Conservation (phyloP, 92 coral and sea anemone species). For the Siderastrea siderea region DNA sequence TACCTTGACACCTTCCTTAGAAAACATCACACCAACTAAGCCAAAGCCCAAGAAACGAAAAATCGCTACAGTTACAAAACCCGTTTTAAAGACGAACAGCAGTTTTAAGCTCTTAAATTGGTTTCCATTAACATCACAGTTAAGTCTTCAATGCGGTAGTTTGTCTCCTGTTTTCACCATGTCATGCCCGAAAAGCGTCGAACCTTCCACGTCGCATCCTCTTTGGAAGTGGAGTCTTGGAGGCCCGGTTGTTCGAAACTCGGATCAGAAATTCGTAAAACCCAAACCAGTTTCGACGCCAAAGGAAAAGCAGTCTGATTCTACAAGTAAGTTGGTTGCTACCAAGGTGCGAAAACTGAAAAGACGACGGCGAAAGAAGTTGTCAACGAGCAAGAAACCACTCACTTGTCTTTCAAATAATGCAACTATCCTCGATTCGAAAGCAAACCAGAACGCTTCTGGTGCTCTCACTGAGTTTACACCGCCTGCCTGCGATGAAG, state of each 20-base stretch:
- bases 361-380: conserved; percentile 11
- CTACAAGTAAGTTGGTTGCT: neutral
- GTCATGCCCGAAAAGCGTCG: conserved; percentile 44
- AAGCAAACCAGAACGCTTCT: conserved; percentile 2
- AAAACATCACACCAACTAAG: neutral
- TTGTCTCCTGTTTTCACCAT: conserved; percentile 70
- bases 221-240: conserved; percentile 90
- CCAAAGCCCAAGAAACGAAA: conserved; percentile 35
- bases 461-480: neutral
- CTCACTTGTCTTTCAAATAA: neutral
- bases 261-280: conserved; percentile 8
- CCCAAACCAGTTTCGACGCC: conserved; percentile 11
- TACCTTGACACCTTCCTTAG: neutral
- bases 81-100: conserved; percentile 62
- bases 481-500: neutral
- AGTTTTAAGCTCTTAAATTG: conserved; percentile 76
- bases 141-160: conserved; percentile 61
- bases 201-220: conserved; percentile 67
- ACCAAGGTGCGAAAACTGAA: conserved; percentile 35
- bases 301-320: neutral
- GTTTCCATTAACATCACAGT: conserved; percentile 70
- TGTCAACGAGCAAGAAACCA: neutral
- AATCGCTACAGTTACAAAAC: conserved; percentile 30
- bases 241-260: conserved; percentile 61
- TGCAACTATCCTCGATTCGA: neutral